Evolutionary conservation across 2,888 invertebrate genomes (phyloP).

Genomic region (Seira ritae): DNA sequence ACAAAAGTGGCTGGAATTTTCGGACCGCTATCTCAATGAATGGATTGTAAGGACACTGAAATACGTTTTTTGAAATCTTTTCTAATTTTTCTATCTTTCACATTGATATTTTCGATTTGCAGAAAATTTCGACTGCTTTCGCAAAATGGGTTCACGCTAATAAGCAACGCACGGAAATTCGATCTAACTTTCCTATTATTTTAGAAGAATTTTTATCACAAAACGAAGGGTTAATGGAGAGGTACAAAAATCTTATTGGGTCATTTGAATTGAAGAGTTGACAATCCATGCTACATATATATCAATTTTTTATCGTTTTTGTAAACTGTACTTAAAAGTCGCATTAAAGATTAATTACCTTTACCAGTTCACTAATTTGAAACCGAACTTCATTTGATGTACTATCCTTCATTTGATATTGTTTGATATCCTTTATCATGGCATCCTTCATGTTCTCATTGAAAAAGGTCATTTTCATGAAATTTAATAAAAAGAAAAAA

Average conservation of each 20-base stretch:
- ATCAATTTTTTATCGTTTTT: too few relatives aligned
- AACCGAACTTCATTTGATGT: too few relatives aligned
- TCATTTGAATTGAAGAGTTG: too few relatives aligned
- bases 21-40: slow-evolving; percentile 57
- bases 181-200: slow-evolving; percentile 64
- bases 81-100: slow-evolving; percentile 8
- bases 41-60: slow-evolving; percentile 69
- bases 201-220: neutral
- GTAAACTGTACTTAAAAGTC: too few relatives aligned
- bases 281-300: too few relatives aligned
- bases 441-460: too few relatives aligned
- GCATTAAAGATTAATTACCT: too few relatives aligned
- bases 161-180: slow-evolving; percentile 12
- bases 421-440: too few relatives aligned
- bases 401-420: too few relatives aligned
- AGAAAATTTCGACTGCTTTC: slow-evolving; percentile 63
- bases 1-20: slow-evolving; percentile 75
- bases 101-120: neutral
- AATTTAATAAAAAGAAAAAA: too few relatives aligned
- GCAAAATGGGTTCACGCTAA: slow-evolving; percentile 45
- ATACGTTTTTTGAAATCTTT: slow-evolving; percentile 28
- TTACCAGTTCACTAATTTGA: too few relatives aligned
- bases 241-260: neutral
- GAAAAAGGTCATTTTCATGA: too few relatives aligned
- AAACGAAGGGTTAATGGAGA: neutral